Conservation (phyloP, 2,888 invertebrate genomes). For the Bembecia ichneumoniformis region DNA sequence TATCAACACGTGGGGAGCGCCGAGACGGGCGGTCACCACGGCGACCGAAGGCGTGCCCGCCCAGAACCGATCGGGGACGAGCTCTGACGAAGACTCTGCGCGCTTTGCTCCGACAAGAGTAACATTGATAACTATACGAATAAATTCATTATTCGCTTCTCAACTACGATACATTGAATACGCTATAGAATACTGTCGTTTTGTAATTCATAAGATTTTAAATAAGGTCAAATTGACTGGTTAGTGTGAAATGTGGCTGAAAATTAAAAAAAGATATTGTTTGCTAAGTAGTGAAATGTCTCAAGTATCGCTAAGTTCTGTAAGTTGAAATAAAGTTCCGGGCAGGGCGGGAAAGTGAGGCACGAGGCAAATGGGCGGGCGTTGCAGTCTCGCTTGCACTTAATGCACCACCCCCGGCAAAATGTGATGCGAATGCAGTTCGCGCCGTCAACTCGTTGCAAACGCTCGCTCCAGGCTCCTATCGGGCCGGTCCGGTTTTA, state of each 20-base stretch:
- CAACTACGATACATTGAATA: too few species aligned
- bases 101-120: background rate
- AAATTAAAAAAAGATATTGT: too few species aligned
- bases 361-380: constrained; percentile 64
- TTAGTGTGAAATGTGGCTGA: too few species aligned
- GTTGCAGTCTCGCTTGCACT: constrained; percentile 69
- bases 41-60: constrained; percentile 34
- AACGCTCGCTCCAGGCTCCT: constrained; percentile 48
- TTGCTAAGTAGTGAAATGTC: too few species aligned
- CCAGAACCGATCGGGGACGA: constrained; percentile 28
- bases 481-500: constrained; percentile 36
- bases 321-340: constrained; percentile 14
- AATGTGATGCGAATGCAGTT: constrained; percentile 55
- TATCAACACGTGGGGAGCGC: constrained; percentile 25
- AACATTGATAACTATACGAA: background rate
- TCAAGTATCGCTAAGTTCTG: background rate
- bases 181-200: too few species aligned
- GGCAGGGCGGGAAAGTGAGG: constrained; percentile 69
- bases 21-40: constrained; percentile 49
- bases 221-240: too few species aligned
- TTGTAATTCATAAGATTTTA: too few species aligned
- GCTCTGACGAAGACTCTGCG: background rate
- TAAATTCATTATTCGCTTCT: background rate
- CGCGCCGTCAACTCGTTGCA: constrained; percentile 38
- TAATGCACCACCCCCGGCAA: constrained; percentile 59